A percentile compares a stretch with the other conserved stretches of the same genome.
Evolutionary conservation across 2,113 vertebrate species (phyloP).

Genomic region (Micromys minutus): DNA sequence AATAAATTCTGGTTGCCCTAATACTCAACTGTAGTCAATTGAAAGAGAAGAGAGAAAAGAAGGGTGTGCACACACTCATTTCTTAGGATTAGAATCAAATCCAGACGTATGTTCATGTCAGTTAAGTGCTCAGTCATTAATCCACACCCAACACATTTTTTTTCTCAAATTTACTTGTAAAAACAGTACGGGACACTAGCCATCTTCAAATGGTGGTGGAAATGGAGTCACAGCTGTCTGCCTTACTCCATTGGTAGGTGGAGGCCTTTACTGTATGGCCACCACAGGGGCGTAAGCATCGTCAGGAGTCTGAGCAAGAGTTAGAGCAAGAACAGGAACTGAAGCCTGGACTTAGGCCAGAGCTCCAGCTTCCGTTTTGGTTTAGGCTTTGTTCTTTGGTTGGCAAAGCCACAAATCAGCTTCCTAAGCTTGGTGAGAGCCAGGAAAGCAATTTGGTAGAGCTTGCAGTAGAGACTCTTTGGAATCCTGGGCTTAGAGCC

Average conservation of each 20-base stretch:
- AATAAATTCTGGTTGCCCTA: neutral
- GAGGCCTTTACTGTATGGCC: neutral
- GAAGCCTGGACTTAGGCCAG: neutral
- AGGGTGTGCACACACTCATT: neutral
- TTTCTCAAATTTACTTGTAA: slow-evolving; percentile 69
- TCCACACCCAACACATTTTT: neutral
- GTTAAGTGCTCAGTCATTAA: neutral
- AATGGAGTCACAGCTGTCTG: slow-evolving; percentile 53
- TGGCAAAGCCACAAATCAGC: slow-evolving; percentile 42
- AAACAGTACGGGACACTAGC: slow-evolving; percentile 45
- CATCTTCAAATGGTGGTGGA: neutral
- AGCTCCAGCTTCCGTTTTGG: slow-evolving; percentile 24
- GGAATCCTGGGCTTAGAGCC: neutral
- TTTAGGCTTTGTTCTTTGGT: neutral
- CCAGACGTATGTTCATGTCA: neutral
- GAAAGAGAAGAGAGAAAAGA: neutral
- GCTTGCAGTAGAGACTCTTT: slow-evolving; percentile 42
- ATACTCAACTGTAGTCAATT: neutral
- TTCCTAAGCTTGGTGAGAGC: slow-evolving; percentile 68
- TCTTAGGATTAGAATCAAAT: neutral
- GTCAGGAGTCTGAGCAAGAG: neutral
- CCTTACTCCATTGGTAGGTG: neutral
- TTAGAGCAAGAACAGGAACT: neutral
- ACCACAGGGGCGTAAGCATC: slow-evolving; percentile 50
- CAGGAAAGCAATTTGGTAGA: slow-evolving; percentile 51